These are phyloP conservation scores for Pygoscelis adeliae DNA, from an alignment of 2,113 vertebrate species.

Conservation along the genomic window DNA sequence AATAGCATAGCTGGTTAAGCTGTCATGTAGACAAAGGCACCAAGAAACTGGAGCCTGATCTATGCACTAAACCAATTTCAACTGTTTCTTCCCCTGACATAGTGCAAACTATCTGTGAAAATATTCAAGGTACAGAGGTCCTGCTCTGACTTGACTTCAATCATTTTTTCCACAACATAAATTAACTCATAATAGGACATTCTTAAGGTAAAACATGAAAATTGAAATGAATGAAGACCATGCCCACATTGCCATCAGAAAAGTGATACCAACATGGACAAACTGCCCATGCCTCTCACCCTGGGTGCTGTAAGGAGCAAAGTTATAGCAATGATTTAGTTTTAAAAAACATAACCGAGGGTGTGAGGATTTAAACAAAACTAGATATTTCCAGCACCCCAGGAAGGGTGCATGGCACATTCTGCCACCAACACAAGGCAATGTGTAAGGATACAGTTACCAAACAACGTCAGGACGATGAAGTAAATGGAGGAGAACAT, in stretches of 20 bases:
- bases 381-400: neutral
- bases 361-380: neutral
- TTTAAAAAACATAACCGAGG: neutral
- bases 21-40: neutral
- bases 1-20: neutral
- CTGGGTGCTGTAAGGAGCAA: neutral
- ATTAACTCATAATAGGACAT: neutral
- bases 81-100: neutral
- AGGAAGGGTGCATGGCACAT: neutral
- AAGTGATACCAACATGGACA: accelerated
- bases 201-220: neutral
- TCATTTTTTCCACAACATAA: neutral
- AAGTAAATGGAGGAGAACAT: constrained; percentile 98
- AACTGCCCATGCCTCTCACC: neutral
- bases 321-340: accelerated
- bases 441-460: constrained; percentile 94
- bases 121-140: neutral
- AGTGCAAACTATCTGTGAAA: neutral
- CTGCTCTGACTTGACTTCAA: neutral
- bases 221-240: neutral
- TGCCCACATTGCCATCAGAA: accelerated
- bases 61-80: neutral
- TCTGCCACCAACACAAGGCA: neutral
- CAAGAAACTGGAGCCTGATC: neutral
- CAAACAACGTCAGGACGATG: constrained; percentile 93